Evolutionary conservation across 2,797 vertebrate species (phyloP).

Genomic region (Coregonus suidteri): DNA sequence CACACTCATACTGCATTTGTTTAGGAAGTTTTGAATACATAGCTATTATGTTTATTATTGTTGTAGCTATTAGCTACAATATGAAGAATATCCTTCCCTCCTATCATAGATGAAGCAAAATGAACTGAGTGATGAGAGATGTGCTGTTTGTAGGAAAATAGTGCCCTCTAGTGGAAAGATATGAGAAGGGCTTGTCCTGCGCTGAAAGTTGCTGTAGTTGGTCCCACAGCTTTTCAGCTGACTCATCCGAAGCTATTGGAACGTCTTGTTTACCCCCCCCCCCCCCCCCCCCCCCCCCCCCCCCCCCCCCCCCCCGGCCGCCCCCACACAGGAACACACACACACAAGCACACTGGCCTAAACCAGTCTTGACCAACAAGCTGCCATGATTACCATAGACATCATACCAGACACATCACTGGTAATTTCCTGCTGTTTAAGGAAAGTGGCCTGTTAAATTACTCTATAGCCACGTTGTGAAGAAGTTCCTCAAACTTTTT

Average conservation of each 20-base stretch:
- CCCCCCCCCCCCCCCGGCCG: too few relatives aligned
- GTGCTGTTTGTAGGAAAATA: neutral
- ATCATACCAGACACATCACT: too few relatives aligned
- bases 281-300: too few relatives aligned
- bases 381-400: too few relatives aligned
- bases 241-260: neutral
- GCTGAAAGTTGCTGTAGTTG: neutral
- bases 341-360: too few relatives aligned
- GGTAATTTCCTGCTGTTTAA: too few relatives aligned
- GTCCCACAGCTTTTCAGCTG: constrained; percentile 2
- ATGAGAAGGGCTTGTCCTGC: neutral
- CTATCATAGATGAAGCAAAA: neutral
- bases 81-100: neutral
- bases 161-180: neutral
- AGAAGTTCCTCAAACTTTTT: too few relatives aligned
- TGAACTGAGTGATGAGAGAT: neutral
- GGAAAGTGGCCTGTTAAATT: too few relatives aligned
- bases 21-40: neutral
- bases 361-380: too few relatives aligned
- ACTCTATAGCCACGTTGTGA: too few relatives aligned
- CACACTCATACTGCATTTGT: neutral
- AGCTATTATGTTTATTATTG: neutral
- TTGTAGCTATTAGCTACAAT: neutral
- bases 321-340: neutral
- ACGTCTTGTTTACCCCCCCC: neutral